Conservation (phyloP, 2,888 invertebrate species). For the Brachynemurus nebulosus region DNA sequence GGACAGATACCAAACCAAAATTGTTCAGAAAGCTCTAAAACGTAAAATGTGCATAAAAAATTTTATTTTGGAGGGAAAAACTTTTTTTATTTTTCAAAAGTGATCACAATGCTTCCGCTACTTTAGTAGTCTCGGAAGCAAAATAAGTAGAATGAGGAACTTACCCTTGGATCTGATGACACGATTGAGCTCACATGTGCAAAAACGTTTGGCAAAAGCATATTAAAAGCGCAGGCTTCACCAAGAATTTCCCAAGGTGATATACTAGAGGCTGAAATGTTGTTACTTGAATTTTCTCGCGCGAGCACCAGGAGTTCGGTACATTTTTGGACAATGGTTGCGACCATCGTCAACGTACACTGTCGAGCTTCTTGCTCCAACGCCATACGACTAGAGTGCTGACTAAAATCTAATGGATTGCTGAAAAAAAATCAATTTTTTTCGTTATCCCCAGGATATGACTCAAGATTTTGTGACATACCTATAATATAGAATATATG, state of each 20-base stretch:
- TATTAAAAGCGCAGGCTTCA: slow-evolving; percentile 48
- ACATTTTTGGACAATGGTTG: slow-evolving; percentile 61
- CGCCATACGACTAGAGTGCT: slow-evolving; percentile 40
- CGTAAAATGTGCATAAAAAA: too few species aligned
- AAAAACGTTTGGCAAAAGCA: slow-evolving; percentile 68
- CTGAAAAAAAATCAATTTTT: slow-evolving; percentile 23
- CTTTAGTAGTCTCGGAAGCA: too few species aligned
- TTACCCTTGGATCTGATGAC: slow-evolving; percentile 68
- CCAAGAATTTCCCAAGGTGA: slow-evolving; percentile 40
- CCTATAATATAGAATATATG: slow-evolving; percentile 82
- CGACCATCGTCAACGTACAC: slow-evolving; percentile 60
- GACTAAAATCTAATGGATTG: slow-evolving; percentile 43
- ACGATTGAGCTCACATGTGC: slow-evolving; percentile 74
- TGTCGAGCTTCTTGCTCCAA: slow-evolving; percentile 50
- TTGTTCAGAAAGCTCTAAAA: too few species aligned
- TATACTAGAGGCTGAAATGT: slow-evolving; percentile 39
- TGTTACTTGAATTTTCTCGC: slow-evolving; percentile 48
- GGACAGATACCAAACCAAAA: too few species aligned
- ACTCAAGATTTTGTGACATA: slow-evolving; percentile 24
- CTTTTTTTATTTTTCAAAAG: too few species aligned
- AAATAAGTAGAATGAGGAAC: slow-evolving; percentile 16
- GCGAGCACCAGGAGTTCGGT: slow-evolving; percentile 64
- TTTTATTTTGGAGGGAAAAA: too few species aligned
- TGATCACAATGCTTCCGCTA: too few species aligned
- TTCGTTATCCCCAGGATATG: neutral